phyloP scores from a whole-genome alignment of 2,113 vertebrate species.

The Larimichthys polyactis region DNA sequence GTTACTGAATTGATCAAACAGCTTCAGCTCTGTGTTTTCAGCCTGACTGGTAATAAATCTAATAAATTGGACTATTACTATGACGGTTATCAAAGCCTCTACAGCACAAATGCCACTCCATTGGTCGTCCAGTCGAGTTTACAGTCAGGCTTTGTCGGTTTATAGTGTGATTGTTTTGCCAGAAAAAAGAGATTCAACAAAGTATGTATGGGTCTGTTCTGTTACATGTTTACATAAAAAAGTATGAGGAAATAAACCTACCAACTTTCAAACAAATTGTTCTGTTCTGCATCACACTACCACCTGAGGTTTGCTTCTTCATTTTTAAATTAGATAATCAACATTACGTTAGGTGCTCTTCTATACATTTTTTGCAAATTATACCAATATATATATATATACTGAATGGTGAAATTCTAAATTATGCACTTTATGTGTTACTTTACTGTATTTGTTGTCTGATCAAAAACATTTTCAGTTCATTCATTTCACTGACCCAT shows the following conservation, averaged over 20 bases:
- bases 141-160: constrained; percentile 3
- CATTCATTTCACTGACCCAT: constrained; percentile 19
- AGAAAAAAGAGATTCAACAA: neutral
- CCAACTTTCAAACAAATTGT: neutral
- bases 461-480: constrained; percentile 12
- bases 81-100: neutral
- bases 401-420: neutral
- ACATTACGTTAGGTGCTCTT: too few species aligned
- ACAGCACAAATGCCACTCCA: constrained; percentile 7
- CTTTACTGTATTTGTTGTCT: constrained; percentile 8
- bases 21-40: neutral
- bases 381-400: neutral
- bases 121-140: neutral
- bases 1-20: too few species aligned
- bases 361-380: too few species aligned
- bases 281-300: neutral
- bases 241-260: constrained; percentile 12
- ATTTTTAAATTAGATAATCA: too few species aligned
- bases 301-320: too few species aligned
- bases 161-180: constrained; percentile 2
- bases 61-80: neutral
- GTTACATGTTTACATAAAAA: constrained; percentile 27
- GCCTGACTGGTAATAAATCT: neutral
- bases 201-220: constrained; percentile 9
- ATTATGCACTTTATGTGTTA: neutral